Conservation (phyloP, 2,113 vertebrate genomes). For the Furnarius figulus region DNA sequence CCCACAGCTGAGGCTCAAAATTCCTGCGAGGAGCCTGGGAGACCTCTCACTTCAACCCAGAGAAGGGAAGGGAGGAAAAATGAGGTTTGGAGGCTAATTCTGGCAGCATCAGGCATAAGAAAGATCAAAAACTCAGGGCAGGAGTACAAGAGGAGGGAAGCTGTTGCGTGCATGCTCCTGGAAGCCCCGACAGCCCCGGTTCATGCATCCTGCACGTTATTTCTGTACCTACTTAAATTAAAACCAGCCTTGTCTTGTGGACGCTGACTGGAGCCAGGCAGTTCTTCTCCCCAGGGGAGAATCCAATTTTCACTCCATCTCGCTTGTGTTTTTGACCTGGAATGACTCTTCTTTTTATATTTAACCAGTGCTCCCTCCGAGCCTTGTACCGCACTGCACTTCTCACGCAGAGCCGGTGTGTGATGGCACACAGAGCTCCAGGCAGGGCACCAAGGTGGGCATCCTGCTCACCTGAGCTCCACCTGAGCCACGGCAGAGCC, state of each 20-base stretch:
- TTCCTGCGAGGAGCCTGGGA: background rate
- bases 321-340: conserved; percentile 52
- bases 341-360: conserved; percentile 46
- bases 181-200: background rate
- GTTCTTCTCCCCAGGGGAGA: conserved; percentile 49
- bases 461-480: background rate
- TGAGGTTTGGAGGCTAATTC: conserved; percentile 31
- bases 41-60: background rate
- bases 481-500: fast-evolving
- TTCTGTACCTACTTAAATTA: conserved; percentile 61
- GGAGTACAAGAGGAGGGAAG: conserved; percentile 44
- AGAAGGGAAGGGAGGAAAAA: conserved; percentile 1
- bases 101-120: background rate
- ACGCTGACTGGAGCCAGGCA: conserved; percentile 49
- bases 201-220: conserved; percentile 48
- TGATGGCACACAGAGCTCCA: background rate
- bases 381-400: background rate
- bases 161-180: conserved; percentile 52
- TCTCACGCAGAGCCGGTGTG: background rate
- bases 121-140: conserved; percentile 15
- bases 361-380: background rate
- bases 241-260: conserved; percentile 47
- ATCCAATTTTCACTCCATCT: conserved; percentile 49
- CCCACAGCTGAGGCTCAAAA: background rate
- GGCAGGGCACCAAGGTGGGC: background rate